Percentiles rank a stretch among this genome's conserved stretches.
Conservation (phyloP, 2,888 invertebrate species). For the Adela reaumurella region DNA sequence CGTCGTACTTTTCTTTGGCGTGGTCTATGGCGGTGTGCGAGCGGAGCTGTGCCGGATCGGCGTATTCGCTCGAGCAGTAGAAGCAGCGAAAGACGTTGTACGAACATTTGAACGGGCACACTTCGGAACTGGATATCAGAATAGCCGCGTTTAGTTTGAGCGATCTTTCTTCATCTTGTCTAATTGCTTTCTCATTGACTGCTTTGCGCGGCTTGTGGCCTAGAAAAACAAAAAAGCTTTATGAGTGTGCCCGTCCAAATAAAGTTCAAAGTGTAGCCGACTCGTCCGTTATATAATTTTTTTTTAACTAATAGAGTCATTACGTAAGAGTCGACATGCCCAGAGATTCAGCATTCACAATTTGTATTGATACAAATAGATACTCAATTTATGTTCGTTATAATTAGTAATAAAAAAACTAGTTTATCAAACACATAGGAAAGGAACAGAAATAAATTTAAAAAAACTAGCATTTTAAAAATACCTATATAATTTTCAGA, state of each 20-base stretch:
- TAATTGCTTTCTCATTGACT: background rate
- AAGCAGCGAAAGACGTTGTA: slow-evolving; percentile 32
- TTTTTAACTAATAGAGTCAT: no score
- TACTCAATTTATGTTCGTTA: no score
- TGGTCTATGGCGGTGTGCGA: slow-evolving; percentile 23
- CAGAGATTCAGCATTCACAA: no score
- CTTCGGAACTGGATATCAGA: slow-evolving; percentile 28
- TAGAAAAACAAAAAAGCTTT: background rate
- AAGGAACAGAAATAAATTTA: no score
- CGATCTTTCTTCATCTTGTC: slow-evolving; percentile 25
- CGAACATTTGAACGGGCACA: slow-evolving; percentile 31
- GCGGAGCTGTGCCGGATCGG: slow-evolving; percentile 22
- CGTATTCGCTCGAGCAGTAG: slow-evolving; percentile 29
- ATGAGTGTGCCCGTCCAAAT: slow-evolving; percentile 12
- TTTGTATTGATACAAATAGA: no score
- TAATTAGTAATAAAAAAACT: no score
- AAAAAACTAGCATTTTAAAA: no score
- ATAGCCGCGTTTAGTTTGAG: slow-evolving; percentile 25
- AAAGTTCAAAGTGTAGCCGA: slow-evolving; percentile 21
- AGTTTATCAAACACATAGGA: no score
- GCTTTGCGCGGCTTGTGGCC: background rate
- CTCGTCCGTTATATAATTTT: no score
- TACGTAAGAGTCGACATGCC: no score
- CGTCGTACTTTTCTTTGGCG: slow-evolving; percentile 20
- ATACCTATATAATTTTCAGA: no score